These are phyloP conservation scores for Telmatochromis sp. DNA, from an alignment of 2,113 vertebrate genomes.

Conservation along the genomic window DNA sequence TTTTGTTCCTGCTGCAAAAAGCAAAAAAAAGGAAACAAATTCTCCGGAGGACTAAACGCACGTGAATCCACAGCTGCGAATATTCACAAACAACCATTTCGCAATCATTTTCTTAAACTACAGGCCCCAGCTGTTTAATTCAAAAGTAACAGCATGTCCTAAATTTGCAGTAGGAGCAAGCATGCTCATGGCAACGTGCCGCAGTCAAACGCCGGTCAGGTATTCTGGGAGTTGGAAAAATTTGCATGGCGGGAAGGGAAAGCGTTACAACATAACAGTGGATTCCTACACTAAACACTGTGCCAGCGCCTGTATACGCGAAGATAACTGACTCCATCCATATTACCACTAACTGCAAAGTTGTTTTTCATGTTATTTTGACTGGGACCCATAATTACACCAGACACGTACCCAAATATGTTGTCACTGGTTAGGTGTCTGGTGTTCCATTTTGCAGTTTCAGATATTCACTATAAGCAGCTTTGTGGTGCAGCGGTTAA, in stretches of 20 bases:
- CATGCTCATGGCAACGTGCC: not conserved
- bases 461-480: not conserved
- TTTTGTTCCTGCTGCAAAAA: not conserved
- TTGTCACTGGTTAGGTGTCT: not conserved
- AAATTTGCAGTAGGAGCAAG: not conserved
- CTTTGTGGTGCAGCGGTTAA: not conserved
- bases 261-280: not conserved
- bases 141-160: not conserved
- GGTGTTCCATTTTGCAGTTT: not conserved
- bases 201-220: not conserved
- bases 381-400: not conserved
- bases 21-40: not conserved
- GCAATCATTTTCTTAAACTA: not conserved
- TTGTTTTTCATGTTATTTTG: not conserved
- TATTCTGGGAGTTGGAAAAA: not conserved
- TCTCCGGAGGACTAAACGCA: not conserved
- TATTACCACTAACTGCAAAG: not conserved
- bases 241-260: not conserved
- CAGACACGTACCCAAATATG: not conserved
- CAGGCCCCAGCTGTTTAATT: not conserved
- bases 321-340: not conserved
- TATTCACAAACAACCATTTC: not conserved
- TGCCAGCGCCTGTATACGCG: not conserved
- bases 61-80: not conserved
- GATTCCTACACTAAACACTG: not conserved